Percentiles rank a stretch among this genome's conserved stretches.
Evolutionary conservation across 2,797 vertebrate genomes (phyloP).

Genomic region (Chaunax sp.): DNA sequence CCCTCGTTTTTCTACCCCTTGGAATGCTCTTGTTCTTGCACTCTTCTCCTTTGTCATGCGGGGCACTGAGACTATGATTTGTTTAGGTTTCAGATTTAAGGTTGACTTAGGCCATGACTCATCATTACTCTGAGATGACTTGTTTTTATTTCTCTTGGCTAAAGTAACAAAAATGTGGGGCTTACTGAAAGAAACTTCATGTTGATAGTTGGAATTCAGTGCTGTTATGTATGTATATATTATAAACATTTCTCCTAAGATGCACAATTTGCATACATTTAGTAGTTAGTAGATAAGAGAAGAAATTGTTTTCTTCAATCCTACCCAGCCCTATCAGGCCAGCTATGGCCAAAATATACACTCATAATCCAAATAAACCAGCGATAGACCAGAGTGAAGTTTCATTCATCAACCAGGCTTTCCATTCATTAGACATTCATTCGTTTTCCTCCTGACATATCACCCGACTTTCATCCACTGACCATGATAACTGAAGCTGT

Average conservation of each 20-base stretch:
- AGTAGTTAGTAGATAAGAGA: constrained; percentile 37
- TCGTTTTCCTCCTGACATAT: constrained; percentile 74
- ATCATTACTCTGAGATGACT: constrained; percentile 84
- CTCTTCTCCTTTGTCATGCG: constrained; percentile 80
- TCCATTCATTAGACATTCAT: constrained; percentile 77
- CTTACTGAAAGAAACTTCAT: constrained; percentile 36
- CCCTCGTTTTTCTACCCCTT: constrained; percentile 79
- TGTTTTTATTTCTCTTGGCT: constrained; percentile 72
- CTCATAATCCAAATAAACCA: constrained; percentile 77
- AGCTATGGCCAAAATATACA: constrained; percentile 60
- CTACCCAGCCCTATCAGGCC: constrained; percentile 39
- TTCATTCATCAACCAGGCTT: constrained; percentile 73
- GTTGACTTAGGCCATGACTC: constrained; percentile 82
- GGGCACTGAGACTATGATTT: constrained; percentile 82
- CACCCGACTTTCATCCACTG: constrained; percentile 74
- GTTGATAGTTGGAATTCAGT: not conserved
- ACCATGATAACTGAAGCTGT: constrained; percentile 81
- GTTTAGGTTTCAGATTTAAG: constrained; percentile 84
- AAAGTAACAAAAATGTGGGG: constrained; percentile 36
- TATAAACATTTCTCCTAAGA: constrained; percentile 14
- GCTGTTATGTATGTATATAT: constrained; percentile 9
- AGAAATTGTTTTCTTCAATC: constrained; percentile 43
- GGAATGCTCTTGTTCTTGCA: constrained; percentile 89
- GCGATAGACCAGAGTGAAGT: constrained; percentile 57
- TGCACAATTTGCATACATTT: constrained; percentile 25